Evolutionary conservation across 2,888 invertebrate species (phyloP).

Genomic region (Macaria liturata): DNA sequence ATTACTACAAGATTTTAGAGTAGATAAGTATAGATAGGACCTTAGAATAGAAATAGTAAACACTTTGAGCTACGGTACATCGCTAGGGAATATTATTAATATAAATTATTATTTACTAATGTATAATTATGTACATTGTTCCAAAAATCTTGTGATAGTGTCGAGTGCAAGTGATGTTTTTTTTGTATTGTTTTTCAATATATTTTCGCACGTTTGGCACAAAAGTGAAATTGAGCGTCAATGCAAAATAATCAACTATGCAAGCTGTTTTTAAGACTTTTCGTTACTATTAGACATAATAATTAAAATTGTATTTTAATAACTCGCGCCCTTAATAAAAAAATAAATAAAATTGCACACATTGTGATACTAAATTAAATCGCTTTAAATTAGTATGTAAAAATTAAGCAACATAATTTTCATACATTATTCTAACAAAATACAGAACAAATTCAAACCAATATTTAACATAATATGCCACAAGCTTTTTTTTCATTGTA

Average conservation of each 20-base stretch:
- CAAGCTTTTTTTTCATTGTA: slow-evolving; percentile 5
- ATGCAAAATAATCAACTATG: slow-evolving; percentile 53
- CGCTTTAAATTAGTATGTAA: slow-evolving; percentile 8
- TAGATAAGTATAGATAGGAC: slow-evolving; percentile 54
- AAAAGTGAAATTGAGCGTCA: slow-evolving; percentile 61
- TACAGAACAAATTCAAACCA: no score
- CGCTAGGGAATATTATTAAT: slow-evolving; percentile 58
- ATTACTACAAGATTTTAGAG: slow-evolving; percentile 50
- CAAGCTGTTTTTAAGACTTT: slow-evolving; percentile 53
- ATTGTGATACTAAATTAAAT: slow-evolving; percentile 12
- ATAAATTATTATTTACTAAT: slow-evolving; percentile 54
- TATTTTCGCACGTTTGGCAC: slow-evolving; percentile 64
- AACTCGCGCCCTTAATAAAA: slow-evolving; percentile 22
- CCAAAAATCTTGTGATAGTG: slow-evolving; percentile 64
- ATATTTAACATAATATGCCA: slow-evolving; percentile 3
- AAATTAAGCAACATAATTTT: no score
- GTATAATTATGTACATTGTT: slow-evolving; percentile 77
- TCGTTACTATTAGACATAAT: slow-evolving; percentile 32
- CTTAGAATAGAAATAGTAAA: slow-evolving; percentile 66
- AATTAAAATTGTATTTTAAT: slow-evolving; percentile 31
- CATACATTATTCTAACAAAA: no score
- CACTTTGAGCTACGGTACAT: slow-evolving; percentile 72
- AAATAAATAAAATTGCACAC: slow-evolving; percentile 27
- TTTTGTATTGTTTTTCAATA: slow-evolving; percentile 16
- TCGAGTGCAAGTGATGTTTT: slow-evolving; percentile 47